Conservation (phyloP, 1,140 invertebrate genomes). For the Leptinotarsa lineolata region DNA sequence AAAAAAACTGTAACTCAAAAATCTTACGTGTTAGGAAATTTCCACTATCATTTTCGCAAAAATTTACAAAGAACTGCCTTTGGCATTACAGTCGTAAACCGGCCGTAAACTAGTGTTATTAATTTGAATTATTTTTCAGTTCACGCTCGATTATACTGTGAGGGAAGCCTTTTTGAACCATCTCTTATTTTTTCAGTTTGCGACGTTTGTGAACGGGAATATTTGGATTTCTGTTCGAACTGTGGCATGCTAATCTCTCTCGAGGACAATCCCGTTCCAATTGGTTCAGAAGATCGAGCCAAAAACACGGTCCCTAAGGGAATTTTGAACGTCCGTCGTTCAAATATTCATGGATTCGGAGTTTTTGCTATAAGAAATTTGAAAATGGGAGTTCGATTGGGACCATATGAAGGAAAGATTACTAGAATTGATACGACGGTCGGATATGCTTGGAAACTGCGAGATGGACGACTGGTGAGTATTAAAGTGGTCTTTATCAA, state of each 20-base stretch:
- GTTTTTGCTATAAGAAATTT: conserved; percentile 54
- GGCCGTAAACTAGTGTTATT: no score
- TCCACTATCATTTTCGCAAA: no score
- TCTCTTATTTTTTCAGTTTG: conserved; percentile 33
- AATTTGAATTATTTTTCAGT: neutral
- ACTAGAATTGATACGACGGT: conserved; percentile 41
- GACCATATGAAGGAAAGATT: conserved; percentile 54
- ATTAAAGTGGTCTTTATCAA: no score
- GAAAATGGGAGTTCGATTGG: conserved; percentile 55
- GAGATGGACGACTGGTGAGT: conserved; percentile 35
- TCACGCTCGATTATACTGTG: neutral
- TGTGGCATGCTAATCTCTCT: conserved; percentile 37
- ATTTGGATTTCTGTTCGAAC: conserved; percentile 37
- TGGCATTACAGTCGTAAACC: no score
- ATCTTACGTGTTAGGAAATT: no score
- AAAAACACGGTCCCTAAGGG: conserved; percentile 26
- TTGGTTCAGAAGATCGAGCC: conserved; percentile 33
- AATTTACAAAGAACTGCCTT: no score
- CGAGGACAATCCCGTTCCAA: conserved; percentile 31
- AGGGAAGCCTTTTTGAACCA: neutral
- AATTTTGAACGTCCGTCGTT: conserved; percentile 26
- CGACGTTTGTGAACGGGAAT: conserved; percentile 38
- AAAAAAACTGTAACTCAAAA: no score
- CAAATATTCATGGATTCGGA: conserved; percentile 49
- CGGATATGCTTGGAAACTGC: conserved; percentile 50